Percentiles rank a stretch among this genome's conserved stretches.
phyloP scores from a whole-genome alignment of 2,888 invertebrate species.

The Polydrusus cervinus region DNA sequence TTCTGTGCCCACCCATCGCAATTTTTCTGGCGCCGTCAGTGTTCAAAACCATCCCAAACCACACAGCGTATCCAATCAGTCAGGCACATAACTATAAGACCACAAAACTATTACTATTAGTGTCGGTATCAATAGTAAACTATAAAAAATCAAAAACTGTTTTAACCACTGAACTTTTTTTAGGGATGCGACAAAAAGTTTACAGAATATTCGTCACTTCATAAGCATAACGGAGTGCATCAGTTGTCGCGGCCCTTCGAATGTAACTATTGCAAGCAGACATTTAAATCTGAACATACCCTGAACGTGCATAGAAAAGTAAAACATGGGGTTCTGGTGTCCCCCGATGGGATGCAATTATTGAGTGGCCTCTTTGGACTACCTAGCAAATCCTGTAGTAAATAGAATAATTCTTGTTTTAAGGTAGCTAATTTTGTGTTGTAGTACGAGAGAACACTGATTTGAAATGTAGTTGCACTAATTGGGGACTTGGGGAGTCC shows the following conservation, averaged over 20 bases:
- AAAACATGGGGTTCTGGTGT: slow-evolving; percentile 73
- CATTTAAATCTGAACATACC: slow-evolving; percentile 77
- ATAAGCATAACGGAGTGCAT: slow-evolving; percentile 79
- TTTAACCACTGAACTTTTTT: background rate
- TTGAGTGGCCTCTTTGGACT: slow-evolving; percentile 41
- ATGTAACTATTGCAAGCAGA: slow-evolving; percentile 76
- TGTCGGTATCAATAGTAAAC: too few relatives aligned
- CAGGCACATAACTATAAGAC: too few relatives aligned
- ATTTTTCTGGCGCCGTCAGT: too few relatives aligned
- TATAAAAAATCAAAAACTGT: too few relatives aligned
- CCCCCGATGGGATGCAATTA: slow-evolving; percentile 69
- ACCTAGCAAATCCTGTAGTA: background rate
- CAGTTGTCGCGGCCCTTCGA: slow-evolving; percentile 75
- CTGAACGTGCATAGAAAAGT: slow-evolving; percentile 77
- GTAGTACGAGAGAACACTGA: too few relatives aligned
- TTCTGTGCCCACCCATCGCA: too few relatives aligned
- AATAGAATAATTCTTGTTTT: background rate
- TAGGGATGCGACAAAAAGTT: slow-evolving; percentile 78
- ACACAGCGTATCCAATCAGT: too few relatives aligned
- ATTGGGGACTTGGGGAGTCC: too few relatives aligned
- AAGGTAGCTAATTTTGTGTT: background rate
- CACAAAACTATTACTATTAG: too few relatives aligned
- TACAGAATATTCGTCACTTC: slow-evolving; percentile 81
- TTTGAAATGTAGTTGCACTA: too few relatives aligned
- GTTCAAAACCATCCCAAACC: too few relatives aligned